phyloP scores from a whole-genome alignment of 2,113 vertebrate species.

The Sus scrofa region DNA sequence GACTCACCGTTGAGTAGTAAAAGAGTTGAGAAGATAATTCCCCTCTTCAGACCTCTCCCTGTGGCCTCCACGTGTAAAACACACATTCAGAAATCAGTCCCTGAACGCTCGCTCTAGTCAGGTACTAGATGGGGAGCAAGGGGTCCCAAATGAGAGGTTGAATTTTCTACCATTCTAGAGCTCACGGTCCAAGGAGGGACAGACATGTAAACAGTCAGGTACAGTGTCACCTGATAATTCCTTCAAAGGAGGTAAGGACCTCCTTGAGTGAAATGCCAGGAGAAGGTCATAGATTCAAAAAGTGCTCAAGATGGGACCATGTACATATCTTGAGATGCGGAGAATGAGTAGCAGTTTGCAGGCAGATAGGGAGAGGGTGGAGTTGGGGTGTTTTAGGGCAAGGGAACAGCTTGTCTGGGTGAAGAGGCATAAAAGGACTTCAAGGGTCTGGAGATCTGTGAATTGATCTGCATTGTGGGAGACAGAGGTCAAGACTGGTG shows the following conservation, averaged over 20 bases:
- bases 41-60: not conserved
- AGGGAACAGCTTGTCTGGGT: not conserved
- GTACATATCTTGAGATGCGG: not conserved
- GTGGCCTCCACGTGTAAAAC: not conserved
- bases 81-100: not conserved
- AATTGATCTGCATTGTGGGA: not conserved
- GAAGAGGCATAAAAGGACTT: not conserved
- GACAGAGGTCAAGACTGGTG: not conserved
- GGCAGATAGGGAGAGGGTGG: not conserved
- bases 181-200: not conserved
- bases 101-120: not conserved
- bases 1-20: not conserved
- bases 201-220: not conserved
- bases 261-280: not conserved
- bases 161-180: not conserved
- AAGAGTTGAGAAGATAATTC: not conserved
- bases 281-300: not conserved
- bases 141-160: not conserved
- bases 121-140: not conserved
- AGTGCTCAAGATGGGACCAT: not conserved
- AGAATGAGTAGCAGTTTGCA: not conserved
- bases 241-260: not conserved
- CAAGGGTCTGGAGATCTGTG: not conserved
- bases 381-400: not conserved
- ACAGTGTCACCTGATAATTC: not conserved